Percentiles rank a stretch among this genome's conserved stretches.
phyloP scores from a whole-genome alignment of 2,113 vertebrate species.

The Bettongia penicillata region DNA sequence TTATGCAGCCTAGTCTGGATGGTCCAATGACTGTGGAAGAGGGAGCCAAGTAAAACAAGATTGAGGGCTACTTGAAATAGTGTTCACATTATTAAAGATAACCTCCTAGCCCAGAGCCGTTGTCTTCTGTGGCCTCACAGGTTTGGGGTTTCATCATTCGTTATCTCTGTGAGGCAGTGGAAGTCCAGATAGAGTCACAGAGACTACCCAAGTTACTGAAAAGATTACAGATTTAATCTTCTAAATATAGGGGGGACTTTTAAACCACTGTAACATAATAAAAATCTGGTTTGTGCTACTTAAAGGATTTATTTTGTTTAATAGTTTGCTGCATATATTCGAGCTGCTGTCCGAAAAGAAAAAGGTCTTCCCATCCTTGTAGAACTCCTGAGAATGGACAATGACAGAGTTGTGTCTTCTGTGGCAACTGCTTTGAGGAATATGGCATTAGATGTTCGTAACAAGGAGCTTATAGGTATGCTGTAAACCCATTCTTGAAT shows the following conservation, averaged over 20 bases:
- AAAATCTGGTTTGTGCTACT: background rate
- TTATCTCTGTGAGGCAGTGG: constrained; percentile 38
- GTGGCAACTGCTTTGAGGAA: constrained; percentile 97
- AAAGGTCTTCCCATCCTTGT: constrained; percentile 98
- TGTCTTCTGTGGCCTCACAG: constrained; percentile 39
- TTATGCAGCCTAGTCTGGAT: background rate
- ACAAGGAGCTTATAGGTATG: constrained; percentile 98
- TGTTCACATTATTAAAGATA: background rate
- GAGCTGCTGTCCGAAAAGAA: constrained; percentile 96
- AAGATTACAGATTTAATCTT: constrained; percentile 60
- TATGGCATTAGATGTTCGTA: constrained; percentile 97
- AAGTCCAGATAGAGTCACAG: constrained; percentile 49
- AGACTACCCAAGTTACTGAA: background rate
- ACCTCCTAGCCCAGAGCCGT: background rate
- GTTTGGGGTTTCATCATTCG: constrained; percentile 31
- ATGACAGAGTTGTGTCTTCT: constrained; percentile 96
- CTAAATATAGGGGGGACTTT: constrained; percentile 33
- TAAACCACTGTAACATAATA: background rate
- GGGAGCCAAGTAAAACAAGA: background rate
- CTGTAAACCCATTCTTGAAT: constrained; percentile 8
- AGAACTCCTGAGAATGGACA: constrained; percentile 98
- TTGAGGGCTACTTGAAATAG: background rate
- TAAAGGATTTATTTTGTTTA: constrained; percentile 35
- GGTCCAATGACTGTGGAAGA: background rate
- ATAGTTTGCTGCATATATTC: constrained; percentile 97